These are phyloP conservation scores for Rostratula benghalensis DNA, from an alignment of 2,113 vertebrate genomes.

Conservation along the genomic window DNA sequence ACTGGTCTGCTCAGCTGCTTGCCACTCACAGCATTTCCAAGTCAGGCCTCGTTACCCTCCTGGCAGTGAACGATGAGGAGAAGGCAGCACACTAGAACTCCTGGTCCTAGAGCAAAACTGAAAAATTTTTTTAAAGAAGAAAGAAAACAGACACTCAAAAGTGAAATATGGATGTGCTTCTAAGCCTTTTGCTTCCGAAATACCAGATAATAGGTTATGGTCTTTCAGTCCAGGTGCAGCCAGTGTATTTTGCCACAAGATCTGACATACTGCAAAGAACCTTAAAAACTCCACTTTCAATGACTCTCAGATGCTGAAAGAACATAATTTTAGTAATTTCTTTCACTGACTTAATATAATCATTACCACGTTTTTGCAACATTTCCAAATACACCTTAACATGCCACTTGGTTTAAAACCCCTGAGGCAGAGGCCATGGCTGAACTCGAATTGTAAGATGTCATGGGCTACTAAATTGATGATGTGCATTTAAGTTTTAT, in stretches of 20 bases:
- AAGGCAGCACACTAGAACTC: background rate
- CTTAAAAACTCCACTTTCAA: background rate
- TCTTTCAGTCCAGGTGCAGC: background rate
- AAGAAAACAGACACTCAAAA: background rate
- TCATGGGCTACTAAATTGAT: background rate
- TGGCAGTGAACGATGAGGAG: background rate
- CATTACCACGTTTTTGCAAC: background rate
- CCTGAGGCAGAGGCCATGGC: background rate
- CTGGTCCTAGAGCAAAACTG: background rate
- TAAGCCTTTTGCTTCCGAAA: background rate
- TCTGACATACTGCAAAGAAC: background rate
- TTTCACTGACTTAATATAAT: background rate
- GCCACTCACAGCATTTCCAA: slow-evolving; percentile 16
- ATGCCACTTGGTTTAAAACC: background rate
- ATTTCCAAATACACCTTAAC: background rate
- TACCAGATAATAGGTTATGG: background rate
- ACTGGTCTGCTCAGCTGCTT: slow-evolving; percentile 37
- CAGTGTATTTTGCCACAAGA: background rate
- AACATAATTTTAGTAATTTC: background rate
- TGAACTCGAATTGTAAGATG: background rate
- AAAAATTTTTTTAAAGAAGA: background rate
- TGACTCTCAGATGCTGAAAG: background rate
- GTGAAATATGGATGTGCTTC: background rate
- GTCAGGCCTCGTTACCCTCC: slow-evolving; percentile 37
- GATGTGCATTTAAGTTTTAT: background rate